Evolutionary conservation across 2,113 vertebrate species (phyloP), one percentile per base, ranked within the genome.

Genomic region (Melanotaenia duboulayi): DNA sequence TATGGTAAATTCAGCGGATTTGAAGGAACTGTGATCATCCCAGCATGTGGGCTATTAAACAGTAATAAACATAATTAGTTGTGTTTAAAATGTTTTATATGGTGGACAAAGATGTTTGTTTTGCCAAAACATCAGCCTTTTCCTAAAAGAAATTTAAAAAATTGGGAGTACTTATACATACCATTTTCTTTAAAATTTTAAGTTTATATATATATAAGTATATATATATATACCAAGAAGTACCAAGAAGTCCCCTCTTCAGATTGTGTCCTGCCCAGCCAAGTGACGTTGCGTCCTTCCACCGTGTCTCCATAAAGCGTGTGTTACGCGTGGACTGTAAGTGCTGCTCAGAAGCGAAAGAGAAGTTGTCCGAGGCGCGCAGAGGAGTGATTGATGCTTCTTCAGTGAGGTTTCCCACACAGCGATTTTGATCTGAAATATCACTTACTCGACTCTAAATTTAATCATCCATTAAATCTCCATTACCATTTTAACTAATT

Each of bases 271-370:
- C 66, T 46, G 56, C 74, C 68, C 72, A 65, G 69, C 51, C 63
- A 64, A 80, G 89, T 94, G 93, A 93, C 94, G 93, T 93, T 72
- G 83, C 84, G 76, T 89, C 86, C 92, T 91, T 85, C 76, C 87
- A 77, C 71, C 23, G 80, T 76, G 74, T 74, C 77, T 83, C 83
- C 88, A 93, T 92, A 92, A 94, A 94, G 81, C 76, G 73, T 55
- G 65, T 59, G 67, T 78, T 62, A 70, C 71, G 84, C 73, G 28
- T 57, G 80, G 67, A 63, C 84, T 63, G 72, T 24, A 62, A 80
- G 67, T 66, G 84, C 68, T 67, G 66, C 50, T 19, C 76, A n/a
- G 71, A 80, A 75, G 57, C 66, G 59, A 80, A 19, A 71, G 80
- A 67, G 71, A 62, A 35, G 17, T 48, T 74, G 70, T 81, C 61